These are phyloP conservation scores for Argya squamiceps DNA, from an alignment of 2,797 vertebrate genomes.

Conservation along the genomic window DNA sequence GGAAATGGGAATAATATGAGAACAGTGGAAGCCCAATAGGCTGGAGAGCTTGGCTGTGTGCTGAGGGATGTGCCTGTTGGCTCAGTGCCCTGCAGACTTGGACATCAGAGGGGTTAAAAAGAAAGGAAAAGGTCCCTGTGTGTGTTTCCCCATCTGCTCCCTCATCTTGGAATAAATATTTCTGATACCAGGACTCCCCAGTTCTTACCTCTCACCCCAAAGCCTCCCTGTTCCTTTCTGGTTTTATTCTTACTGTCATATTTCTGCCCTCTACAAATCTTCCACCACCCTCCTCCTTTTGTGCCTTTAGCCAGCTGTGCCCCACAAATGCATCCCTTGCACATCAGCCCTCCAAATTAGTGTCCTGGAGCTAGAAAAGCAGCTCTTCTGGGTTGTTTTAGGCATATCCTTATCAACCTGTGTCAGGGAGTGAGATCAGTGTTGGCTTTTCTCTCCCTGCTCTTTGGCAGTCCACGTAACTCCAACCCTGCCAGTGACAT, in stretches of 20 bases:
- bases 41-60: not conserved
- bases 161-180: not conserved
- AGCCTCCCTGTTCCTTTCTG: not conserved
- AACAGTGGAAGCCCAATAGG: not conserved
- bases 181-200: not conserved
- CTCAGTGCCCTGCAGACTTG: not conserved
- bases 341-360: not conserved
- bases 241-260: not conserved
- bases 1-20: not conserved
- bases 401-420: not conserved
- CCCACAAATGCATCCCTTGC: not conserved
- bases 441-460: not conserved
- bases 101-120: fast-evolving
- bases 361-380: not conserved
- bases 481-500: not conserved
- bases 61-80: not conserved
- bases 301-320: not conserved
- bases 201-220: not conserved
- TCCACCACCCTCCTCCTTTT: not conserved
- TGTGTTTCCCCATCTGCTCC: not conserved
- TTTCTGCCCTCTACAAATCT: not conserved
- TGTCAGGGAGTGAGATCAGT: not conserved
- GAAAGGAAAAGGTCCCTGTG: not conserved
- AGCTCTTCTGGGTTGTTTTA: not conserved
- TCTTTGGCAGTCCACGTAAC: not conserved